A percentile compares a stretch with the other conserved stretches of the same genome.
Evolutionary conservation across 2,797 vertebrate genomes (phyloP).

Genomic region (Molossus molossus): DNA sequence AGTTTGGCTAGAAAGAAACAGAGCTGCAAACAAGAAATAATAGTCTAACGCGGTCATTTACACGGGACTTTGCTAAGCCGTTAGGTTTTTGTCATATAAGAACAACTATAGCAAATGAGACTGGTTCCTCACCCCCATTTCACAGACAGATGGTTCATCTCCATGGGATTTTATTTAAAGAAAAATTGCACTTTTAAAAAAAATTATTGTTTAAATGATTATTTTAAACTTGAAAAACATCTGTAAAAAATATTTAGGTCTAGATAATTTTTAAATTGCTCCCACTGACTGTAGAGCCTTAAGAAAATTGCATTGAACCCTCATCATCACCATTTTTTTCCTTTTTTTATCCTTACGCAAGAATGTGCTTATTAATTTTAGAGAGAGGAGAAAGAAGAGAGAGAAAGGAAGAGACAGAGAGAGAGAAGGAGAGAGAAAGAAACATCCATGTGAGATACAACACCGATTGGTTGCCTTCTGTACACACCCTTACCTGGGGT

Average conservation of each 20-base stretch:
- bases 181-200: not conserved
- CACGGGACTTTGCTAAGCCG: not conserved
- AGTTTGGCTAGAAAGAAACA: not conserved
- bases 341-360: too few relatives aligned
- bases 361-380: too few relatives aligned
- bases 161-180: not conserved
- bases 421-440: too few relatives aligned
- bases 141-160: not conserved
- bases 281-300: not conserved
- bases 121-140: not conserved
- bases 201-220: not conserved
- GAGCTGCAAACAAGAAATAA: not conserved
- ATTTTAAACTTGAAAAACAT: constrained; percentile 56
- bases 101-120: not conserved
- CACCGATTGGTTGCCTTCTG: too few relatives aligned
- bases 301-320: constrained; percentile 16
- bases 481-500: too few relatives aligned
- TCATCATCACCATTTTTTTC: not conserved
- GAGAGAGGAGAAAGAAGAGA: too few relatives aligned
- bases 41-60: not conserved
- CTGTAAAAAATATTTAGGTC: constrained; percentile 33
- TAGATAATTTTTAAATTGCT: constrained; percentile 5
- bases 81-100: not conserved
- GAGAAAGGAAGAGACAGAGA: too few relatives aligned
- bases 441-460: too few relatives aligned